Percentiles rank a stretch among this genome's conserved stretches.
These are phyloP conservation scores for Eublepharis macularius DNA, from an alignment of 2,113 vertebrate genomes.

Conservation along the genomic window DNA sequence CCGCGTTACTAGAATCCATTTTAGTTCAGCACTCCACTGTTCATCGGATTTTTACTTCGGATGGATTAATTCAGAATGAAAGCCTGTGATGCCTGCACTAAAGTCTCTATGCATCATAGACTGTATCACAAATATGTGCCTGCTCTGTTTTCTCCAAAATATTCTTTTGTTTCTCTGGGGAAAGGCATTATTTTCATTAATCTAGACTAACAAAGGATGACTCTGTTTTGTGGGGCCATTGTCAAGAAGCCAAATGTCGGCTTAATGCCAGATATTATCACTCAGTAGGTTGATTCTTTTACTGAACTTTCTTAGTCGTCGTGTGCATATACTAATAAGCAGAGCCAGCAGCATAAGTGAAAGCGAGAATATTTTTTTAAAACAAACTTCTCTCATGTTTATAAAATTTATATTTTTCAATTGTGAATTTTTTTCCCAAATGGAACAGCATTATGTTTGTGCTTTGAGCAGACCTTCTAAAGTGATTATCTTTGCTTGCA, in stretches of 20 bases:
- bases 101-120: too few species aligned
- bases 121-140: neutral
- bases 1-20: neutral
- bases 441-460: neutral
- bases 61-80: neutral
- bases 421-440: neutral
- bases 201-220: neutral
- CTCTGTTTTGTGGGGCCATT: neutral
- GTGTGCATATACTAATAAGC: neutral
- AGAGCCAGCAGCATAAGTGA: neutral
- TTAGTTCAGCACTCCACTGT: neutral
- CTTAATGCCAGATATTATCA: neutral
- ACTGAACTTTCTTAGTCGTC: neutral
- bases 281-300: neutral
- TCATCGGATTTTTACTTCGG: neutral
- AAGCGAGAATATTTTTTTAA: neutral
- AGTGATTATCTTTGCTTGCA: neutral
- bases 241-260: neutral
- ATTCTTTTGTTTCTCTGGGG: neutral
- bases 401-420: neutral
- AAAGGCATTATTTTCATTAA: neutral
- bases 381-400: neutral
- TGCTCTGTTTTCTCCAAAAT: neutral
- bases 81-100: neutral
- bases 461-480: neutral